Evolutionary conservation across 2,888 invertebrate genomes (phyloP).

Genomic region (Drosophila falleni): DNA sequence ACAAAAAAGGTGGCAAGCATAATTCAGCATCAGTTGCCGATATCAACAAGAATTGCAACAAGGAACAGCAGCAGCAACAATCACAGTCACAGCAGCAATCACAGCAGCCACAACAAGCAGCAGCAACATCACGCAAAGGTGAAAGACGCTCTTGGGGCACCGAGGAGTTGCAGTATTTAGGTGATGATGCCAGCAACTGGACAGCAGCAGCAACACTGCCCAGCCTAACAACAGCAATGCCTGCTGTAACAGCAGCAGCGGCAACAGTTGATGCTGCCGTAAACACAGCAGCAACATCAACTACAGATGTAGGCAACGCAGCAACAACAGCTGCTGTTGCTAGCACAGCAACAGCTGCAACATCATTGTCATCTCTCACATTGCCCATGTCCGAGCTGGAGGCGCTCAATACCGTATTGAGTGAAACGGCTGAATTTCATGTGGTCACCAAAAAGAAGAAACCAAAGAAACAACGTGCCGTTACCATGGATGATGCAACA

Average conservation of each 20-base stretch:
- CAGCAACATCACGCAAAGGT: conserved; percentile 65
- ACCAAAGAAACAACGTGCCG: conserved; percentile 88
- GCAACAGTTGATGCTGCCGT: conserved; percentile 6
- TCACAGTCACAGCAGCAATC: conserved; percentile 36
- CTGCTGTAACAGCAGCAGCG: background rate
- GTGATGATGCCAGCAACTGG: conserved; percentile 56
- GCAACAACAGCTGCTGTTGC: background rate
- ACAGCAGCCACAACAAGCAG: conserved; percentile 26
- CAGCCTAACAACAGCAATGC: background rate
- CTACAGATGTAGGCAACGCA: conserved; percentile 9
- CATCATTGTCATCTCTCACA: conserved; percentile 33
- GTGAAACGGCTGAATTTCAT: conserved; percentile 91
- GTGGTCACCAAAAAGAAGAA: conserved; percentile 94
- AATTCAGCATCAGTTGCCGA: conserved; percentile 78
- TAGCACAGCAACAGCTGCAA: conserved; percentile 1
- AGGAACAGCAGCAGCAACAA: conserved; percentile 49
- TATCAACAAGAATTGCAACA: conserved; percentile 77
- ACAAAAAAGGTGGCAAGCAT: conserved; percentile 69
- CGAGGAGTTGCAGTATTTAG: conserved; percentile 87
- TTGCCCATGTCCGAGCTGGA: conserved; percentile 81
- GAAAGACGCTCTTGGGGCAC: conserved; percentile 90
- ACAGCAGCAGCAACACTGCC: conserved; percentile 9
- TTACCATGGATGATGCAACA: conserved; percentile 74
- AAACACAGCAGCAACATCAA: conserved; percentile 8
- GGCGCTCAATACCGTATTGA: conserved; percentile 81